Percentiles rank a stretch among this genome's conserved stretches.
These are phyloP conservation scores for Argentina silus DNA, from an alignment of 2,797 vertebrate genomes.

Conservation along the genomic window DNA sequence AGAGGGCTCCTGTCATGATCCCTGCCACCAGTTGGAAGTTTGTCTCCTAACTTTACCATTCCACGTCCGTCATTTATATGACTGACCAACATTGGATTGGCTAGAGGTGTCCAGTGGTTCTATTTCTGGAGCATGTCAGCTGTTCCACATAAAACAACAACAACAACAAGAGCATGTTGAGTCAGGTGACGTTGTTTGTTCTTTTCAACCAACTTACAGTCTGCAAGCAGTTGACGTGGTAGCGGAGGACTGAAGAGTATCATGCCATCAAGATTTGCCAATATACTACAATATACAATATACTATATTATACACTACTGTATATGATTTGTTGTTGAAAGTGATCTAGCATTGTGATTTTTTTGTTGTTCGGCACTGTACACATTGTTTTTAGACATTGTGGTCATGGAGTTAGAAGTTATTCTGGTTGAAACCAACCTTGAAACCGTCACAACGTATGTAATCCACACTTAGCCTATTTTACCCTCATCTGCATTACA, in stretches of 20 bases:
- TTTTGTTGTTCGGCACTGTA: no score
- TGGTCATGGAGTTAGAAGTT: no score
- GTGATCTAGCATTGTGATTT: no score
- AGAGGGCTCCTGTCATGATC: constrained; percentile 61
- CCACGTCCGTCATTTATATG: constrained; percentile 52
- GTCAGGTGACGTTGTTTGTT: background rate
- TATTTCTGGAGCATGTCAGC: constrained; percentile 66
- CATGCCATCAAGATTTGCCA: background rate
- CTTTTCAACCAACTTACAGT: background rate
- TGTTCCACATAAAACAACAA: constrained; percentile 49
- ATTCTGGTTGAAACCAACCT: no score
- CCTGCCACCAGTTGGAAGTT: constrained; percentile 7
- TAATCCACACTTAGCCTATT: no score
- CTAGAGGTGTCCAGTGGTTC: constrained; percentile 49
- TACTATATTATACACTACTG: background rate
- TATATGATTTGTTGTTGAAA: no score
- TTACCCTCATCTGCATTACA: no score
- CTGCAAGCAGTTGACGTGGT: background rate
- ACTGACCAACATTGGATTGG: constrained; percentile 57
- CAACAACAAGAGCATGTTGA: constrained; percentile 22
- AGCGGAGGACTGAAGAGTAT: background rate
- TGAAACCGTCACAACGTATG: no score
- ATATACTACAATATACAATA: background rate
- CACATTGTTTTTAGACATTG: no score
- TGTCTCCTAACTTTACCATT: constrained; percentile 56